phyloP scores from a whole-genome alignment of 2,113 vertebrate species.

The Kryptolebias marmoratus region DNA sequence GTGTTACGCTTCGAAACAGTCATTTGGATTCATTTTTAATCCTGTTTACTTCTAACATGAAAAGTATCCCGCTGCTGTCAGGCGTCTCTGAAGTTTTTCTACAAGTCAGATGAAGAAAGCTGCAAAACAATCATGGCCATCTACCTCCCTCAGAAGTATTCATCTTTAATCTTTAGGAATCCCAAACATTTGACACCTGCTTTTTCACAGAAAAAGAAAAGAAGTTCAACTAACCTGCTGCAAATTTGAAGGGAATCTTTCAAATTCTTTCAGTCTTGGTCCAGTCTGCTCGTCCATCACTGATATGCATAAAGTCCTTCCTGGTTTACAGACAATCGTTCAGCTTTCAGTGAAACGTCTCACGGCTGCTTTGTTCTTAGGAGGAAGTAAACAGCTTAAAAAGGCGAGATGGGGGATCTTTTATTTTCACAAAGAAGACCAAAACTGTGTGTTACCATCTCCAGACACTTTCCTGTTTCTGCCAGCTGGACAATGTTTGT shows the following conservation, averaged over 20 bases:
- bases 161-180: constrained; percentile 20
- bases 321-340: constrained; percentile 66
- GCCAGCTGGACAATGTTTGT: background rate
- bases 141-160: constrained; percentile 59
- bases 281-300: constrained; percentile 21
- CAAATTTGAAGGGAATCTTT: too few relatives aligned
- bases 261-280: background rate
- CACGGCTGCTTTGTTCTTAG: constrained; percentile 9
- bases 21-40: constrained; percentile 6
- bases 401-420: background rate
- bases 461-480: background rate
- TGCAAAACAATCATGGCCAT: constrained; percentile 48
- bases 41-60: background rate
- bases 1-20: constrained; percentile 12
- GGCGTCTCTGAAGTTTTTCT: constrained; percentile 37
- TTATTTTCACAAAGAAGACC: constrained; percentile 11
- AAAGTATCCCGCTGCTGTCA: constrained; percentile 13
- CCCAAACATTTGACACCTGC: constrained; percentile 1
- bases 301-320: constrained; percentile 35
- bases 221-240: constrained; percentile 9
- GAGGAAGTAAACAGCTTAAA: background rate
- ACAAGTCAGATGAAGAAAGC: constrained; percentile 28
- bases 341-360: constrained; percentile 12
- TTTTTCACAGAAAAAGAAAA: background rate
- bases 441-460: background rate